Conservation (phyloP, 2,888 invertebrate species). For the Strigamia maritima region DNA sequence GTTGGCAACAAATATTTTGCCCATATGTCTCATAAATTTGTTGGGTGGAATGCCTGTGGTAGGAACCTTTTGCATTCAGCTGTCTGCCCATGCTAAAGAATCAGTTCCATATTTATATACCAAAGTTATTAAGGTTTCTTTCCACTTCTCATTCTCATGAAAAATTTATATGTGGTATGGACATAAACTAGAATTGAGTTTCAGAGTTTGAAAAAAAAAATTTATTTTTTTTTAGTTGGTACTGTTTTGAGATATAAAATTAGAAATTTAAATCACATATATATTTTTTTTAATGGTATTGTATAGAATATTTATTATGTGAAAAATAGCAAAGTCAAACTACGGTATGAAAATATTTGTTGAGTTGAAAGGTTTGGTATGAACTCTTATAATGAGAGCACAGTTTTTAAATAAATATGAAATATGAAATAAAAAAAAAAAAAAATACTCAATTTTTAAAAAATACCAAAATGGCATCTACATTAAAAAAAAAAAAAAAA, state of each 20-base stretch:
- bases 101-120: neutral
- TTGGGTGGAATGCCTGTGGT: constrained; percentile 9
- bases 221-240: neutral
- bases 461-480: no score
- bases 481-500: no score
- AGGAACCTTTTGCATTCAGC: neutral
- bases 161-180: neutral
- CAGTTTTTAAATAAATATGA: no score
- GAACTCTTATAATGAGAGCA: no score
- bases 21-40: constrained; percentile 21
- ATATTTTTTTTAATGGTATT: neutral
- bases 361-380: no score
- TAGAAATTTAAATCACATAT: neutral
- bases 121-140: neutral
- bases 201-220: neutral
- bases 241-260: neutral
- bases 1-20: constrained; percentile 17
- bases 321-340: no score
- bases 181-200: neutral
- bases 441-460: no score
- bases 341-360: no score
- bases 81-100: neutral
- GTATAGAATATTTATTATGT: neutral
- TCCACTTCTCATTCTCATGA: neutral
- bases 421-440: no score